These are phyloP conservation scores for Tenthredo scrophulariae DNA, from an alignment of 2,888 invertebrate species.

Conservation along the genomic window DNA sequence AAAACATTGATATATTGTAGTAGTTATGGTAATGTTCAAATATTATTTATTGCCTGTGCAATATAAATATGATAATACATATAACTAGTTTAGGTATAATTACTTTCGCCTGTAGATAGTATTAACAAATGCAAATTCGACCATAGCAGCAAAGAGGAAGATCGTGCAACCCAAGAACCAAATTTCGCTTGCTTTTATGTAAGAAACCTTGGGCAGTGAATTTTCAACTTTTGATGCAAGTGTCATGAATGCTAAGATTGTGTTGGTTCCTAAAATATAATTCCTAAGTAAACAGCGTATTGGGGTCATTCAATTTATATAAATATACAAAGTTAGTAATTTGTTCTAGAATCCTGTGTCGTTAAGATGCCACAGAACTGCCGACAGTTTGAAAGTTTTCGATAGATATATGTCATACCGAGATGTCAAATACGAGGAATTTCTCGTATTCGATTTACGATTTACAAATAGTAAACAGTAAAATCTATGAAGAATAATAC, in stretches of 20 bases:
- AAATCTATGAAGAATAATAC: constrained; percentile 76
- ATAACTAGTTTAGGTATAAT: constrained; percentile 66
- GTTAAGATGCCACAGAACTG: neutral
- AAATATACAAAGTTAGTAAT: neutral
- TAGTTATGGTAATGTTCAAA: neutral
- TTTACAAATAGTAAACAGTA: neutral
- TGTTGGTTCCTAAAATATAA: constrained; percentile 85
- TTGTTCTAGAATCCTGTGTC: neutral
- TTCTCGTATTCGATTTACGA: neutral
- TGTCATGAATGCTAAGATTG: constrained; percentile 93
- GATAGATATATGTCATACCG: neutral
- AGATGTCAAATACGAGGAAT: neutral
- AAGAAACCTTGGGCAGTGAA: constrained; percentile 92
- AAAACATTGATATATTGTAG: neutral
- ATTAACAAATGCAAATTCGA: constrained; percentile 94
- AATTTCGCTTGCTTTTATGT: constrained; percentile 93
- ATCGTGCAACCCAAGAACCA: constrained; percentile 93
- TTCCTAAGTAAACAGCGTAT: neutral
- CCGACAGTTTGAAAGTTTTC: neutral
- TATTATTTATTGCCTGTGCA: neutral
- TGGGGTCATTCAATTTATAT: neutral
- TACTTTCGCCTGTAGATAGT: constrained; percentile 92
- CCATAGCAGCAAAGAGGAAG: constrained; percentile 91
- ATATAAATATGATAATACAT: no score
- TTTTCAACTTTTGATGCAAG: constrained; percentile 91